phyloP scores from a whole-genome alignment of 2,113 vertebrate species.

The Pelusios castaneus region DNA sequence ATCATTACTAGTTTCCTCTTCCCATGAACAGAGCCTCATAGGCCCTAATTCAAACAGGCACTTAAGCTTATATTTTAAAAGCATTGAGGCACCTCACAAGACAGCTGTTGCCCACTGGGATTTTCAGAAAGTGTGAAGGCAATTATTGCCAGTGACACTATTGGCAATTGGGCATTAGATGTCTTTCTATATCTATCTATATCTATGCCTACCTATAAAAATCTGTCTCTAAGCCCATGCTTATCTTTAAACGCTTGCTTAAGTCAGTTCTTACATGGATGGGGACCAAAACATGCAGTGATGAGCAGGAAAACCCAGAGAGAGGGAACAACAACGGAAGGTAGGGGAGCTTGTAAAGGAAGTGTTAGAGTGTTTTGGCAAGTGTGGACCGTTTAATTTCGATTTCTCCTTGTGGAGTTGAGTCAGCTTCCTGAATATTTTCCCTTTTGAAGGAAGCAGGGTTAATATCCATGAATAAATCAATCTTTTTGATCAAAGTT shows the following conservation, averaged over 20 bases:
- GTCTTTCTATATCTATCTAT: no score
- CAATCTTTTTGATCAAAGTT: constrained; percentile 30
- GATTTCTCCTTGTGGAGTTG: background rate
- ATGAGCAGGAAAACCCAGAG: background rate
- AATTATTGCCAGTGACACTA: background rate
- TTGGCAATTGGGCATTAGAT: background rate
- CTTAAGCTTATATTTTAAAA: background rate
- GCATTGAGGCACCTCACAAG: background rate
- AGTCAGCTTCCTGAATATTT: background rate
- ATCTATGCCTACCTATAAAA: background rate
- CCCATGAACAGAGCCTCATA: rapidly evolving
- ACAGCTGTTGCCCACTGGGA: background rate
- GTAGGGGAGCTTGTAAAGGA: background rate
- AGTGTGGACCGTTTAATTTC: background rate
- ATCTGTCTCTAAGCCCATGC: background rate
- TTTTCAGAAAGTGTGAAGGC: background rate
- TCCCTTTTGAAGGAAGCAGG: background rate
- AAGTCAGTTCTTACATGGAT: background rate
- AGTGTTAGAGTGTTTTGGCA: rapidly evolving
- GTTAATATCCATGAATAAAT: constrained; percentile 30
- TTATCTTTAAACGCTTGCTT: background rate
- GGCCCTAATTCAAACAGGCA: rapidly evolving
- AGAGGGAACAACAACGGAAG: background rate
- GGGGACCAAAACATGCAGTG: background rate
- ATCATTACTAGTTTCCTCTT: background rate